Conservation (phyloP, 2,797 vertebrate species). For the Acridotheres tristis region DNA sequence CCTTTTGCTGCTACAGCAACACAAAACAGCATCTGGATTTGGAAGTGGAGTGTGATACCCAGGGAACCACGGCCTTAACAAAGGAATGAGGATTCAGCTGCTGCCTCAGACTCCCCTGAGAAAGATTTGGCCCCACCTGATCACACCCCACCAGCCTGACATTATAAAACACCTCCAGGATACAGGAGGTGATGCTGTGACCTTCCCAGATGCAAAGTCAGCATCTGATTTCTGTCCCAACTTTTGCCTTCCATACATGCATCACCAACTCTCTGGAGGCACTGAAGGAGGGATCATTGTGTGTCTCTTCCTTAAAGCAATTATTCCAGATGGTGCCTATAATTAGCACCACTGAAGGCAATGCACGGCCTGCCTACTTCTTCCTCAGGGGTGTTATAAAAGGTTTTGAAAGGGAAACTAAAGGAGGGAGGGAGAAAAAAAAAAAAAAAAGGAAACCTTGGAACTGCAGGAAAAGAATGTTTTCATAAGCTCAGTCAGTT, state of each 20-base stretch:
- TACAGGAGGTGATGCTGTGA: neutral
- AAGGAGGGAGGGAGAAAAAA: fast-evolving
- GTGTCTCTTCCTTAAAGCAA: neutral
- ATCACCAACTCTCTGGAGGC: neutral
- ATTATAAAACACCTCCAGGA: neutral
- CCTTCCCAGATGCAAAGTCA: neutral
- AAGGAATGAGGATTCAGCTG: neutral
- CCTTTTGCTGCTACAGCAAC: neutral
- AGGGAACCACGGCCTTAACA: neutral
- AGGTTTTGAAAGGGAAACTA: conserved; percentile 3
- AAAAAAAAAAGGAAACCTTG: neutral
- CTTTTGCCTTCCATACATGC: neutral
- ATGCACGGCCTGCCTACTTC: neutral
- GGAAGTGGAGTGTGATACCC: neutral
- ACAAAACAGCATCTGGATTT: neutral
- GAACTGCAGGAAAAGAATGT: neutral
- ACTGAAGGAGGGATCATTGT: neutral
- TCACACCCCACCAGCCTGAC: neutral
- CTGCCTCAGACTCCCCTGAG: neutral
- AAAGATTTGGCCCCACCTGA: neutral
- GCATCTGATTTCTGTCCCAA: neutral
- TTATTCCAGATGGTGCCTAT: conserved; percentile 3
- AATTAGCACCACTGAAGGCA: conserved; percentile 1
- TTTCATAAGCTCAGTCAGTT: neutral
- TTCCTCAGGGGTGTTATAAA: neutral